Base-by-base conservation (phyloP, 2,113 vertebrate species). In the Urocitellus parryii region DNA sequence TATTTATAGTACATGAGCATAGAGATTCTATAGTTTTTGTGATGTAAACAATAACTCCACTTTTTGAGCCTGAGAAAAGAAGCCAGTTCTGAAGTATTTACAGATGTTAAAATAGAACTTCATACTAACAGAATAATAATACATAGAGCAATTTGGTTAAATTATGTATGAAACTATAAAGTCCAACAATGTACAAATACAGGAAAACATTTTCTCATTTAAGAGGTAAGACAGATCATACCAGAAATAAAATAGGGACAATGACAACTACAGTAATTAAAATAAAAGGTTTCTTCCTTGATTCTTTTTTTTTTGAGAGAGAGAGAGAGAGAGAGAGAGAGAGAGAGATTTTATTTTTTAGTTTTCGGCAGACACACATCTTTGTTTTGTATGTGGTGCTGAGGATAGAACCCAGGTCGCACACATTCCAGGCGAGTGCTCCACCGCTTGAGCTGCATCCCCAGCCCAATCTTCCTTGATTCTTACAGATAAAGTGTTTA, bases 141-240 rank as follows among this genome's bases (percentile, higher is more conserved):
- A 99, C 99, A 99, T 98, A 99, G 98, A 99, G 99, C 99, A 98
- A 99, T 99, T 99, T 99, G 99, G 99, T 99, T 99, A 99, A 99
- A 99, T 99, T 99, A 99, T 99, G 99, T 99, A 99, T 98, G 99
- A 99, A 99, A 99, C 99, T 99, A 99, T 99, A 99, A 98, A 99
- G 99, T 99, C 99, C 99, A 99, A 99, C 99, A 99, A 99, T 99
- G 99, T 99, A 99, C 99, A 99, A 99, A 99, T 99, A 99, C 99
- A 99, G 99, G 99, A 99, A 99, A 99, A 99, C 99, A 98, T 99
- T 99, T 99, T 98, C 98, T 99, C 97, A 98, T 99, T 99, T 99
- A 99, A 98, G 98, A 98, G 99, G 98, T 98, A 99, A 94, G 98
- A 99, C 99, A 98, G 99, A 99, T 99, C 99, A 99, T 99, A 99